phyloP scores from a whole-genome alignment of 2,888 invertebrate genomes.

The Erebia epiphron region DNA sequence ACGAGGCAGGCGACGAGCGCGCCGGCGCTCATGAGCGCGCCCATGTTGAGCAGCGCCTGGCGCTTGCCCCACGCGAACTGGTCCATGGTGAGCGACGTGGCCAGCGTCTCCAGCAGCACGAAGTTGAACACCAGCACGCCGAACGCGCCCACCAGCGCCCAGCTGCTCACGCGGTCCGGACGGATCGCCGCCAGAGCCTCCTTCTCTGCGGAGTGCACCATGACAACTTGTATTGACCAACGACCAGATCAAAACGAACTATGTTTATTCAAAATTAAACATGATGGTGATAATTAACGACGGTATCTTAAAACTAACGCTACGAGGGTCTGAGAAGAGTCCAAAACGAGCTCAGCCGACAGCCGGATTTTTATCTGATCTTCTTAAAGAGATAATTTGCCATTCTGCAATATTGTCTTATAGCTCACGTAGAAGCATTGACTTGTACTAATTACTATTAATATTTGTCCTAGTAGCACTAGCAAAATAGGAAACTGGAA shows the following conservation, averaged over 20 bases:
- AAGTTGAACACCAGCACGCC: constrained; percentile 94
- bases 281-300: too few species aligned
- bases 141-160: constrained; percentile 91
- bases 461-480: too few species aligned
- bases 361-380: too few species aligned
- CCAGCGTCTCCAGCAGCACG: constrained; percentile 93
- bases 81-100: constrained; percentile 93
- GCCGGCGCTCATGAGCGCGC: constrained; percentile 90
- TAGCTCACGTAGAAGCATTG: too few species aligned
- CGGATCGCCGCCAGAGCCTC: constrained; percentile 87
- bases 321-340: background rate
- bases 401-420: too few species aligned
- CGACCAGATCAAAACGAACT: too few species aligned
- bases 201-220: constrained; percentile 79
- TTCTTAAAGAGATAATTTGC: too few species aligned
- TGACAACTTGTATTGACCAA: constrained; percentile 56
- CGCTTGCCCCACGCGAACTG: constrained; percentile 93
- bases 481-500: too few species aligned
- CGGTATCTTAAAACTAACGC: too few species aligned
- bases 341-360: too few species aligned
- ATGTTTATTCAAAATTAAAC: too few species aligned
- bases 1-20: constrained; percentile 89
- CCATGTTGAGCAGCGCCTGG: constrained; percentile 91
- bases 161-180: constrained; percentile 89
- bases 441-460: too few species aligned